These are phyloP conservation scores for Xenotilapia flavipinnis DNA, from an alignment of 2,113 vertebrate species.

Conservation along the genomic window DNA sequence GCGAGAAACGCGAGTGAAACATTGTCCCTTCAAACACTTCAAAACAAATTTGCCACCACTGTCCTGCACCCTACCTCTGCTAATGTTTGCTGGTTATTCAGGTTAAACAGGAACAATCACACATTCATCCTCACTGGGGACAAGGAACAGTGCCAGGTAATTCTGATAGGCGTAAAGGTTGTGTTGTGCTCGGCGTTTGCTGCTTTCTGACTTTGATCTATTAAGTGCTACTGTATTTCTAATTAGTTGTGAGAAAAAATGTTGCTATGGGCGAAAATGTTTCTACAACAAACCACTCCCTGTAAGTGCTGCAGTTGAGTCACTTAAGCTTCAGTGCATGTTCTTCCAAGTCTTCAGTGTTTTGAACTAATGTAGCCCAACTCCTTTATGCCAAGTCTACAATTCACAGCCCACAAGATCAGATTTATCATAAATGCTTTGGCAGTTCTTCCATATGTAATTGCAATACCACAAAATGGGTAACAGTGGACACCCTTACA, in stretches of 20 bases:
- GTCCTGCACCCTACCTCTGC: neutral
- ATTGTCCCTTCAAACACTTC: neutral
- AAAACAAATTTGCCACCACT: neutral
- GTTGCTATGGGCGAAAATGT: conserved; percentile 41
- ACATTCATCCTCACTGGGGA: neutral
- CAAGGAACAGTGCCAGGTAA: neutral
- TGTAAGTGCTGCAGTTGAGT: neutral
- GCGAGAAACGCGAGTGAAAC: neutral
- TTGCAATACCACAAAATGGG: neutral
- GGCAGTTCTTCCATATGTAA: neutral
- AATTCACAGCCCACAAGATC: neutral
- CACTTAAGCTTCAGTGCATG: neutral
- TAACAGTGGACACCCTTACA: neutral
- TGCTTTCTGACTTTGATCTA: neutral
- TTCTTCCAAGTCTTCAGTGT: neutral
- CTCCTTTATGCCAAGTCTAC: neutral
- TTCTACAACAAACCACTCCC: conserved; percentile 49
- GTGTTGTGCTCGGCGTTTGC: neutral
- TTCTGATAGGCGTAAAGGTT: neutral
- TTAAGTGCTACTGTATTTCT: conserved; percentile 2
- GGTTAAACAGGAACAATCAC: conserved; percentile 11
- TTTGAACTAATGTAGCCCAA: neutral
- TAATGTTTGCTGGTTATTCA: conserved; percentile 11
- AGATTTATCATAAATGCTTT: neutral
- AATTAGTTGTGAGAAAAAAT: neutral